Base-by-base conservation (phyloP, 1,140 invertebrate species). In the Pseudomyrmex gracilis region DNA sequence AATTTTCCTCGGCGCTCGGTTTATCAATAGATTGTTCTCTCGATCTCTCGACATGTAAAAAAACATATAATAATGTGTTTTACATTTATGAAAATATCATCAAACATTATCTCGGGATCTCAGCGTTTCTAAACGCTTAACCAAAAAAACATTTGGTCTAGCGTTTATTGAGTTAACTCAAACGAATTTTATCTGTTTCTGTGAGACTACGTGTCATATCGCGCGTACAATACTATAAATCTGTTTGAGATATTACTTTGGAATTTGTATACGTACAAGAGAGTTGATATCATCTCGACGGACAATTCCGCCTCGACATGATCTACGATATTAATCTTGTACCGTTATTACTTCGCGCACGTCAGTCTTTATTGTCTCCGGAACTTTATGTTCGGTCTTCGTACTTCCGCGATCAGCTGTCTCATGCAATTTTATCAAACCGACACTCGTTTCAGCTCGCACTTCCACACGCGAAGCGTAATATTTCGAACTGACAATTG, bases 301-400 rank as follows among this genome's bases (percentile, higher is more conserved):
- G 22, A n/a, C 22, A 58, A 64, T 86, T 24, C 51, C 57, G 49
- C 70, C 83, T 67, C 70, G 45, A 64, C 34, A 58, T n/a, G 55
- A 87, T 87, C 63, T 34, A 73, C 9, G 13, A 64, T 64, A 71
- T 86, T 76, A 68, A 87, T 87, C 70, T 58, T 63, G 15, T 63
- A 43, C 74, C 84, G 53, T 66, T 71, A 55, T 76, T 74, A 83
- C 53, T 68, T 74, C 10, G 45, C 57, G 10, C 22, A 34, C 5
- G 66, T 68, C 53, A 67, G 24, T 17, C 53, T 68, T 45, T 34
- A 63, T 80, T 80, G 76, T 80, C 76, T 71, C 43, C 66, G 53
- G 58, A 60, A 71, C 66, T 70, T 47, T 70, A 58, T n/a, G 51
- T 22, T 58, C 43, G 24, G 49, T 43, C 74, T 67, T 58, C 34